Evolutionary conservation across 2,113 vertebrate species (phyloP), one percentile per base, ranked within the genome.

Genomic region (Neogobius melanostomus): DNA sequence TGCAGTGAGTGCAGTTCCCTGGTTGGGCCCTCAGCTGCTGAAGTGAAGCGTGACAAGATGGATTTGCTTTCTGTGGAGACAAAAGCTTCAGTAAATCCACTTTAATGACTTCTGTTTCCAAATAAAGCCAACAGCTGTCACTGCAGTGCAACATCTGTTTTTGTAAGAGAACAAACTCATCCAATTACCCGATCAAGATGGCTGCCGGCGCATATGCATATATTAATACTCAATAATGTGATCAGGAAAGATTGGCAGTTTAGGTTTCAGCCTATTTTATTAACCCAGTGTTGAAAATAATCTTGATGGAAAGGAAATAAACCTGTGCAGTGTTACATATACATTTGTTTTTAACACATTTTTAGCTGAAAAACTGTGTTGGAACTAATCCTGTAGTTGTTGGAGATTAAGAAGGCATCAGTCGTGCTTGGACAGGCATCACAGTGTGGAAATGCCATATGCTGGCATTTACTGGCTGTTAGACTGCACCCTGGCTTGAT

Each of bases 121-220:
- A 80, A 72, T 76, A 72, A 76, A 66, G 59, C 71, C 14, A 79
- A 80, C 77, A 87, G 78, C 72, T 86, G 74, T 59, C 68, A 69
- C 49, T 69, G 52, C 62, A 72, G 42, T 44, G 53, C 16, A 77
- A 83, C 84, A 89, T 86, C 84, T 79, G 83, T 66, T 67, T 56
- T 64, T 49, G 79, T 72, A 68, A 72, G 64, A 54, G 62, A 69
- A 54, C 61, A 66, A 80, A 73, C 57, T 73, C 74, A 69, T 75
- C 42, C 59, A 82, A 76, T 85, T 75, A 81, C 17, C 66, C 50
- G 48, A 64, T 81, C 62, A 81, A 69, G 66, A 71, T 16, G 36
- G 68, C 80, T 51, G 17, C 3, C 6, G 63, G 74, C 67, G 12
- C 17, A 46, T 16, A 48, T 52, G 54, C 61, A 56, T 5, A 70